Percentiles rank a stretch among this genome's conserved stretches.
Conservation (phyloP, 2,113 vertebrate species). For the Camelus bactrianus region DNA sequence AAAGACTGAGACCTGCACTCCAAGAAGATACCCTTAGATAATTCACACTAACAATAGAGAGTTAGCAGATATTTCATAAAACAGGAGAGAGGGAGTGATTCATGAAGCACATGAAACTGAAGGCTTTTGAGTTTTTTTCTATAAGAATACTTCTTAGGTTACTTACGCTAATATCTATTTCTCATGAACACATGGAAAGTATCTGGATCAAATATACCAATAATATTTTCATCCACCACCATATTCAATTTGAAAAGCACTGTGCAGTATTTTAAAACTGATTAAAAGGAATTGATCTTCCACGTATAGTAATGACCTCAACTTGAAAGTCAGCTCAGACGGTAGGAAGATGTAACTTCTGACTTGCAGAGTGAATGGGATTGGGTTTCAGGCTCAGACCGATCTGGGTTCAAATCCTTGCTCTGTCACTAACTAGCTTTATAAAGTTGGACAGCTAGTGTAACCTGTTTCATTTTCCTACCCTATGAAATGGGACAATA, state of each 20-base stretch:
- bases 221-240: not conserved
- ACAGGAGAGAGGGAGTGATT: not conserved
- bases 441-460: not conserved
- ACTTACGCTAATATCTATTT: not conserved
- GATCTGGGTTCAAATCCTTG: not conserved
- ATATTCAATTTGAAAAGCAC: constrained; percentile 21
- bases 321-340: not conserved
- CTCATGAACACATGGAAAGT: not conserved
- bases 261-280: not conserved
- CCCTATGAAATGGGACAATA: not conserved
- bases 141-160: not conserved
- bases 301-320: not conserved
- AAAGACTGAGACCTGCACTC: not conserved
- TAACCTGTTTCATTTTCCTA: not conserved
- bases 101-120: not conserved
- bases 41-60: not conserved
- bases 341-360: not conserved
- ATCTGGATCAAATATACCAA: not conserved
- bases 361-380: not conserved
- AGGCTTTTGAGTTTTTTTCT: not conserved
- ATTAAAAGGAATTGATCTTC: not conserved
- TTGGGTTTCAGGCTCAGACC: not conserved
- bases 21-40: not conserved
- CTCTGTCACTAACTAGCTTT: not conserved
- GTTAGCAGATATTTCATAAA: not conserved